Percentiles rank a stretch among this genome's conserved stretches.
phyloP scores from a whole-genome alignment of 2,888 invertebrate species.

The Argyra leucocephala region DNA sequence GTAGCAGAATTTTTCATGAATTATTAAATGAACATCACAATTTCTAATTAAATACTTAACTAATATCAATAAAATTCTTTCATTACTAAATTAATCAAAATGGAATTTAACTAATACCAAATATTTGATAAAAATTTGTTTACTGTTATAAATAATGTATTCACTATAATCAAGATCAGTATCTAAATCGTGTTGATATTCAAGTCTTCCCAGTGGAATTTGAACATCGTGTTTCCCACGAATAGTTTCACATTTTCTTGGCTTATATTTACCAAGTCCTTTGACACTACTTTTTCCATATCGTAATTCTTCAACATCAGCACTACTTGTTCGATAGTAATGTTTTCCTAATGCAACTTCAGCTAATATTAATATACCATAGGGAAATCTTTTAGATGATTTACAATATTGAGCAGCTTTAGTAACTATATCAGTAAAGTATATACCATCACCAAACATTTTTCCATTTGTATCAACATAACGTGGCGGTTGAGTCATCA shows the following conservation, averaged over 20 bases:
- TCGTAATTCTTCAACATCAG: not conserved
- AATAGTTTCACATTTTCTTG: not conserved
- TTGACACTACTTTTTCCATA: not conserved
- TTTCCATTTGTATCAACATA: not conserved
- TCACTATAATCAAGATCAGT: not conserved
- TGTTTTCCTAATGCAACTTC: not conserved
- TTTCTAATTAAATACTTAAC: no score
- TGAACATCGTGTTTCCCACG: not conserved
- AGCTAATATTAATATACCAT: slow-evolving; percentile 1
- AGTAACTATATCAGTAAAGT: not conserved
- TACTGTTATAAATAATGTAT: not conserved
- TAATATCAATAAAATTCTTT: no score
- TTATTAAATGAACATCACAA: no score
- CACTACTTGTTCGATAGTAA: not conserved
- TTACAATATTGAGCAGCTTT: not conserved
- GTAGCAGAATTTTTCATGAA: no score
- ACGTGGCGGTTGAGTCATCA: not conserved
- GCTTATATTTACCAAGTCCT: not conserved
- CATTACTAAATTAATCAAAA: not conserved
- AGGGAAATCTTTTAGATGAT: not conserved
- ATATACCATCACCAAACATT: not conserved
- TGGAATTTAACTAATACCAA: not conserved
- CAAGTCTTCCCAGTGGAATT: not conserved
- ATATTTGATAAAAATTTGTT: not conserved
- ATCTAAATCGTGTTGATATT: not conserved